Evolutionary conservation across 2,797 vertebrate genomes (phyloP).

Genomic region (Harpagifer antarcticus): DNA sequence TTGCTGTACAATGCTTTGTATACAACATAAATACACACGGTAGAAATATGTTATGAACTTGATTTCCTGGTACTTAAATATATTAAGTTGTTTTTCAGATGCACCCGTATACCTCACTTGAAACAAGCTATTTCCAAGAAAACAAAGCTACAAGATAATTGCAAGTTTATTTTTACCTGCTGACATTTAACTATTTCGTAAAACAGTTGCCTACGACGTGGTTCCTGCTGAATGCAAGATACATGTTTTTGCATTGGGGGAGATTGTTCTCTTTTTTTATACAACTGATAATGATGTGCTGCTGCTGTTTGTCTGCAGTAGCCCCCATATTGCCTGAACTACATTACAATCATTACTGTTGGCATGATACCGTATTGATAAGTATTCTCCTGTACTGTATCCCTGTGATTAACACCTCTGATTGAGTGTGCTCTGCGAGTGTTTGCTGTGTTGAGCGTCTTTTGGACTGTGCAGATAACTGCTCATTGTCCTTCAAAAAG

Average conservation of each 20-base stretch:
- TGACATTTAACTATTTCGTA: too few relatives aligned
- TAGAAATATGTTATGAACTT: neutral
- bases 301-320: constrained; percentile 8
- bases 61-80: neutral
- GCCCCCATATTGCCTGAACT: neutral
- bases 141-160: too few relatives aligned
- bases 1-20: neutral
- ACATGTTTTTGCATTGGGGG: neutral
- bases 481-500: constrained; percentile 8
- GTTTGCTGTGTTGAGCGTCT: constrained; percentile 1
- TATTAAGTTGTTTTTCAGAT: neutral
- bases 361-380: neutral
- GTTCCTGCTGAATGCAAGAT: neutral
- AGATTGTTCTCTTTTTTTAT: neutral
- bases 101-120: neutral
- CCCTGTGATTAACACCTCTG: neutral
- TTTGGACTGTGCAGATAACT: neutral
- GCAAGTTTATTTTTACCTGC: too few relatives aligned
- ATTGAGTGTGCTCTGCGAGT: neutral
- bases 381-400: neutral
- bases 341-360: constrained; percentile 2
- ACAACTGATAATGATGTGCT: neutral
- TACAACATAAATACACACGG: neutral
- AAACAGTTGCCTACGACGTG: too few relatives aligned
- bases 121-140: too few relatives aligned